A percentile compares a stretch with the other conserved stretches of the same genome.
These are phyloP conservation scores for Neodontobutis hainanensis DNA, from an alignment of 2,113 vertebrate genomes.

Conservation along the genomic window DNA sequence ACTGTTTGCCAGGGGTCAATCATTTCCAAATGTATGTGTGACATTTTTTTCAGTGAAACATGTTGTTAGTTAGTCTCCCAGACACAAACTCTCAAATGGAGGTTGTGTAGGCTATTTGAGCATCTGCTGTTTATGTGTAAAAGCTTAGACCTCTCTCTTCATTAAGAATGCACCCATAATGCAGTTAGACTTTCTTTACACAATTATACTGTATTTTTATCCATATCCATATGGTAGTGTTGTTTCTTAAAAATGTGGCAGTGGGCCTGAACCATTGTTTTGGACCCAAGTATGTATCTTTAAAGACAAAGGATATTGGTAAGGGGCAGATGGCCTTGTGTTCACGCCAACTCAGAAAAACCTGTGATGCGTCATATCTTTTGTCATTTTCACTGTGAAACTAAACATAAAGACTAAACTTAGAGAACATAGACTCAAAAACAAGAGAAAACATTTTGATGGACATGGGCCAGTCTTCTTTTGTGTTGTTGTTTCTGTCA, in stretches of 20 bases:
- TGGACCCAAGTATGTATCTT: conserved; percentile 49
- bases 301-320: conserved; percentile 62
- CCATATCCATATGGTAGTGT: too few relatives aligned
- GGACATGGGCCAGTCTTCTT: neutral
- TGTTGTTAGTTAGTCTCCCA: too few relatives aligned
- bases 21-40: too few relatives aligned
- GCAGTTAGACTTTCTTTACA: too few relatives aligned
- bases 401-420: conserved; percentile 23
- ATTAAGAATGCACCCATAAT: too few relatives aligned
- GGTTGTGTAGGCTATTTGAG: too few relatives aligned
- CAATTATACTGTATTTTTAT: too few relatives aligned
- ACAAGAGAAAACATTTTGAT: too few relatives aligned
- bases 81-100: too few relatives aligned
- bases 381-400: conserved; percentile 19
- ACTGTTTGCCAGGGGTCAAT: too few relatives aligned
- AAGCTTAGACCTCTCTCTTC: too few relatives aligned
- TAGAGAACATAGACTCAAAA: neutral
- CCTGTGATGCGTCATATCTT: conserved; percentile 43
- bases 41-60: too few relatives aligned
- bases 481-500: conserved; percentile 38
- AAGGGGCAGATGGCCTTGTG: conserved; percentile 64
- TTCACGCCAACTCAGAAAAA: conserved; percentile 57
- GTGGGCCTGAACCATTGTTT: conserved; percentile 43
- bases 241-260: conserved; percentile 13
- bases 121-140: conserved; percentile 33